Conservation (phyloP, 2,797 vertebrate species). For the Platalea minor region DNA sequence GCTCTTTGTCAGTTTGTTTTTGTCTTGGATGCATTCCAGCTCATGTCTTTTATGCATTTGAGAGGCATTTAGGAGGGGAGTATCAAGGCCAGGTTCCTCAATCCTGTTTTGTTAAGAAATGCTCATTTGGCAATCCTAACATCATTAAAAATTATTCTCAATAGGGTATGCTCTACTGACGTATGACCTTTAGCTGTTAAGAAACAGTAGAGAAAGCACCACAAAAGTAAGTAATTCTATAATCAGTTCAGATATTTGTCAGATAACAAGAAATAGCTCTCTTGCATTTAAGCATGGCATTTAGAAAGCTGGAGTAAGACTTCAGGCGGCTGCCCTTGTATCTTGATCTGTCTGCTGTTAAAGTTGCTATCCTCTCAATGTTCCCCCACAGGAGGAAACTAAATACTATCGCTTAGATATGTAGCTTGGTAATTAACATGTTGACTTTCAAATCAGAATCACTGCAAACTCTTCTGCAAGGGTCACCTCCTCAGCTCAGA, state of each 20-base stretch:
- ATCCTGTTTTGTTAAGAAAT: neutral
- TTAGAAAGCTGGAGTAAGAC: neutral
- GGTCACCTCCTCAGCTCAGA: neutral
- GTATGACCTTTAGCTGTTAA: neutral
- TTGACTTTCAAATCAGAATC: neutral
- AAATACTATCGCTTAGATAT: neutral
- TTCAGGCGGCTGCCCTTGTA: neutral
- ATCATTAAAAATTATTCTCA: neutral
- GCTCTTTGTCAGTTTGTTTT: neutral
- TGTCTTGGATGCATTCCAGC: neutral
- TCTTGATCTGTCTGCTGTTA: neutral
- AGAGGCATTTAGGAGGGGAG: neutral
- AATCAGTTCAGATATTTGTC: neutral
- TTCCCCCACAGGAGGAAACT: neutral
- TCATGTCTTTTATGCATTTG: neutral
- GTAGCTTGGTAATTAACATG: neutral
- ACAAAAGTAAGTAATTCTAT: neutral
- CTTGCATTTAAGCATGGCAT: neutral
- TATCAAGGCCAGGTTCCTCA: neutral
- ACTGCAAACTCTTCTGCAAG: neutral
- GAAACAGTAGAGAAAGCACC: neutral
- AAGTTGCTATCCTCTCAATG: neutral
- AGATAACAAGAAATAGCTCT: neutral
- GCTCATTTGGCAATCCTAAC: neutral
- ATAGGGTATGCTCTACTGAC: neutral